Percentiles rank a stretch among this genome's conserved stretches.
Evolutionary conservation across 2,888 invertebrate species (phyloP).

Genomic region (Rhopalosiphum nymphaeae): DNA sequence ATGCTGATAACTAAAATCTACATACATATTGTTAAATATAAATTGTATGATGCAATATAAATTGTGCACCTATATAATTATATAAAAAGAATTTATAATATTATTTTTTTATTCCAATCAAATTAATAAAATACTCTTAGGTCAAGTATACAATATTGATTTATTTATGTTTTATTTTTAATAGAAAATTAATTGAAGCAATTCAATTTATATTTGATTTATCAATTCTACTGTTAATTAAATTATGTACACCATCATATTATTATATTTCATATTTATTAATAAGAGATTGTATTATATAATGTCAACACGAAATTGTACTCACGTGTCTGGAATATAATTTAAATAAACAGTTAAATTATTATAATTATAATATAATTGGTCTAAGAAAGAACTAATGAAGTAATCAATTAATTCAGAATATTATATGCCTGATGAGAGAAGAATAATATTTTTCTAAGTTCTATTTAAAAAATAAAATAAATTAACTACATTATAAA

Average conservation of each 20-base stretch:
- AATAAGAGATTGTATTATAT: neutral
- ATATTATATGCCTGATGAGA: neutral
- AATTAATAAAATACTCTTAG: neutral
- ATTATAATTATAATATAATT: neutral
- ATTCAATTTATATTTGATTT: neutral
- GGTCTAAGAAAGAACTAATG: neutral
- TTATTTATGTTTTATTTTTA: neutral
- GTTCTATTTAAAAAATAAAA: neutral
- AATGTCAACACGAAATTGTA: neutral
- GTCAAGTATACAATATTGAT: conserved; percentile 6
- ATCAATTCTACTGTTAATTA: neutral
- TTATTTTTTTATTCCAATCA: neutral
- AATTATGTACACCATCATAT: neutral
- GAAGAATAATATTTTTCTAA: neutral
- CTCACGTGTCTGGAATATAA: neutral
- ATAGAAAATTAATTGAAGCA: neutral
- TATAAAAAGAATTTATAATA: neutral
- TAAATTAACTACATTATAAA: neutral
- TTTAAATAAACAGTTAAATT: neutral
- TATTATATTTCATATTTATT: neutral
- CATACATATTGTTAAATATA: neutral
- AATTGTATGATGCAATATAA: neutral
- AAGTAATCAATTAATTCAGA: neutral
- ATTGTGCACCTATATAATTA: too few species aligned
- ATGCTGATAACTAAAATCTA: neutral